A percentile compares a stretch with the other conserved stretches of the same genome.
Evolutionary conservation across 2,113 vertebrate species (phyloP).

Genomic region (Electrona antarctica): DNA sequence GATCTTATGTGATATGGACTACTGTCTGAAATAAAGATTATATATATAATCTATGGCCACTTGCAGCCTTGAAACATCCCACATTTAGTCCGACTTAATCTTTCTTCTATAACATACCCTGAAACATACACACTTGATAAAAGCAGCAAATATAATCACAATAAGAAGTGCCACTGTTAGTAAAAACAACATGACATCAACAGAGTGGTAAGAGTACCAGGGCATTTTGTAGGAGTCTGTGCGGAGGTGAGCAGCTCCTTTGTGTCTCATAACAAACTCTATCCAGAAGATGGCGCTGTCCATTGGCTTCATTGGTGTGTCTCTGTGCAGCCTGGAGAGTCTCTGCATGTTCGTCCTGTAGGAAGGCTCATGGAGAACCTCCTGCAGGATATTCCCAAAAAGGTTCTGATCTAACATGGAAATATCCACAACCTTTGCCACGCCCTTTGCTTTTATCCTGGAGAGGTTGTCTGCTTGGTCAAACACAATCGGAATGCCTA

Average conservation of each 20-base stretch:
- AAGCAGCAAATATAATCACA: background rate
- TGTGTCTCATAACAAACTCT: too few species aligned
- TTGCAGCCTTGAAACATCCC: background rate
- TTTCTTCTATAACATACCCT: background rate
- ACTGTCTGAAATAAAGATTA: too few species aligned
- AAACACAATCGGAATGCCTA: constrained; percentile 63
- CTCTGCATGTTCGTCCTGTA: too few species aligned
- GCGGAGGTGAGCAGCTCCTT: too few species aligned
- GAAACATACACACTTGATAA: constrained; percentile 17
- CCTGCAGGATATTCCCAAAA: background rate
- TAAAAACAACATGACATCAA: background rate
- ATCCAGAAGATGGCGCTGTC: too few species aligned
- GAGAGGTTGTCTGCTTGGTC: constrained; percentile 76
- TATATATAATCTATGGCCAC: too few species aligned
- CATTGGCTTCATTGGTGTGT: too few species aligned
- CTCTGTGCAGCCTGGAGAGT: too few species aligned
- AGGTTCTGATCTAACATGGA: constrained; percentile 23
- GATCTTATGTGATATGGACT: too few species aligned
- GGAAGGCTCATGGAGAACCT: background rate
- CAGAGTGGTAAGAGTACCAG: background rate
- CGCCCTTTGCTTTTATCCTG: constrained; percentile 41
- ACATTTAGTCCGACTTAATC: constrained; percentile 15
- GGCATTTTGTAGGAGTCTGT: too few species aligned
- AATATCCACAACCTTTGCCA: constrained; percentile 37
- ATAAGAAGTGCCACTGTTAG: background rate